A percentile compares a stretch with the other conserved stretches of the same genome.
These are phyloP conservation scores for Cosmopolites sordidus DNA, from an alignment of 2,888 invertebrate genomes.

Conservation along the genomic window DNA sequence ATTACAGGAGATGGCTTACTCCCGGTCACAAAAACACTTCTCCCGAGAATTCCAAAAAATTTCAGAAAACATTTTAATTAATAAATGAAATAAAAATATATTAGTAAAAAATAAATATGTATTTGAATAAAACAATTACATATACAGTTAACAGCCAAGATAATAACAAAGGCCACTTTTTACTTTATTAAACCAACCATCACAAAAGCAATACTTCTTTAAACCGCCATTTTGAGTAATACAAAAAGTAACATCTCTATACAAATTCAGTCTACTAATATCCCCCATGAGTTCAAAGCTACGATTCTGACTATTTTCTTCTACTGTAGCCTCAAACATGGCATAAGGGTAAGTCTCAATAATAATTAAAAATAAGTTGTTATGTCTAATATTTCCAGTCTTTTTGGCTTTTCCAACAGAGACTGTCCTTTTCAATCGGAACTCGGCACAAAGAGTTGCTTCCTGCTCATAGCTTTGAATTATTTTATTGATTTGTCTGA, in stretches of 20 bases:
- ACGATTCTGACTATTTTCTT: constrained; percentile 28
- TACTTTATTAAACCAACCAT: constrained; percentile 17
- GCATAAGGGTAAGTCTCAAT: constrained; percentile 63
- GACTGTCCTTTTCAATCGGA: constrained; percentile 34
- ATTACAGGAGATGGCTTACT: too few species aligned
- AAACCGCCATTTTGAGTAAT: constrained; percentile 47
- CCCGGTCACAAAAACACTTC: too few species aligned
- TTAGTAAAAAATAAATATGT: neutral
- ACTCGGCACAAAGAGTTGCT: constrained; percentile 30
- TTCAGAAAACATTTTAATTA: too few species aligned
- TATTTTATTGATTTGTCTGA: constrained; percentile 26
- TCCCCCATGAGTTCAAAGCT: constrained; percentile 54
- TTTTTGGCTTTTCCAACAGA: constrained; percentile 32
- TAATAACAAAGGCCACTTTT: constrained; percentile 9
- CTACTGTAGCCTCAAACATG: constrained; percentile 67
- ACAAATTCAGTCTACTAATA: constrained; percentile 59
- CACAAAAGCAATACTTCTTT: constrained; percentile 57
- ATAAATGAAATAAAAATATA: too few species aligned
- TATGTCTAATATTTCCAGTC: constrained; percentile 30
- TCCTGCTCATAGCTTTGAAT: constrained; percentile 13
- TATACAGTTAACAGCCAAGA: constrained; percentile 1
- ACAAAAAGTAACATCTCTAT: constrained; percentile 52
- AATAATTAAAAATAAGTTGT: constrained; percentile 58
- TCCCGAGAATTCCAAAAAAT: too few species aligned
- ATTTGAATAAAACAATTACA: neutral